Evolutionary conservation across 2,113 vertebrate species (phyloP).

Genomic region (Hypocryptadius cinnamomeus): DNA sequence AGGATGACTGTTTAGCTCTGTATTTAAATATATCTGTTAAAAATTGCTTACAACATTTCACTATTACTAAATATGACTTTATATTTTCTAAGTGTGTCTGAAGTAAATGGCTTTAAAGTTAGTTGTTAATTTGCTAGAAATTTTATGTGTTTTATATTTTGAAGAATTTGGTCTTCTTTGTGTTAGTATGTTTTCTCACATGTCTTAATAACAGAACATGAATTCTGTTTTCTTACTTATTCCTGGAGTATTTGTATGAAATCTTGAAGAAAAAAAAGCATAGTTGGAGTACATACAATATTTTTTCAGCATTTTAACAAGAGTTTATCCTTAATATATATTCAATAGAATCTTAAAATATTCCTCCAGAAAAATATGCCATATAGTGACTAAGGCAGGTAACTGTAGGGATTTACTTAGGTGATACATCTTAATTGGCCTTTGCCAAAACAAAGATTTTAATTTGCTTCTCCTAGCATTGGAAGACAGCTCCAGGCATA

Average conservation of each 20-base stretch:
- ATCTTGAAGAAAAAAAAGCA: not conserved
- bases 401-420: not conserved
- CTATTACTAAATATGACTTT: not conserved
- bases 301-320: not conserved
- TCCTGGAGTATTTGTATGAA: not conserved
- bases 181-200: not conserved
- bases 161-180: not conserved
- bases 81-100: not conserved
- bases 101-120: not conserved
- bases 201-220: not conserved
- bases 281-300: not conserved
- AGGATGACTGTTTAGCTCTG: not conserved
- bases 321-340: not conserved
- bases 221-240: not conserved
- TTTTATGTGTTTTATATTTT: not conserved
- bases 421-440: not conserved
- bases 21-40: not conserved
- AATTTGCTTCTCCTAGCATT: not conserved
- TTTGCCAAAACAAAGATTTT: not conserved
- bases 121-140: not conserved
- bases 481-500: not conserved
- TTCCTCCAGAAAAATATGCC: not conserved
- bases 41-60: not conserved
- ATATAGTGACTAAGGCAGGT: not conserved
- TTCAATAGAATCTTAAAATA: not conserved